Base-by-base conservation (phyloP, 2,888 invertebrate genomes). In the Orthonychiurus folsomi region DNA sequence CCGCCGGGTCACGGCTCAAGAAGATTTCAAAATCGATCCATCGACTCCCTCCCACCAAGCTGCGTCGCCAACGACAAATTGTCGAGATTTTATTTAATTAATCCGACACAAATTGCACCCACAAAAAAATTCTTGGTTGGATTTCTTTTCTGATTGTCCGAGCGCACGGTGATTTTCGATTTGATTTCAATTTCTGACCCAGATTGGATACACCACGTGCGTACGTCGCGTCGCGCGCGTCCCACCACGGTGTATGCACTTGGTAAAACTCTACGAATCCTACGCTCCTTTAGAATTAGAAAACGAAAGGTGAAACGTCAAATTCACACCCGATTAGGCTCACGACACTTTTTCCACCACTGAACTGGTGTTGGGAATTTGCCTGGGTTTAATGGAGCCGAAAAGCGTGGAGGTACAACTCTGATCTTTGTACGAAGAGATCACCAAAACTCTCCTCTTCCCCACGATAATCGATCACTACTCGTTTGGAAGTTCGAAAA, bases 251-350 rank as follows among this genome's bases (percentile, higher is more conserved):
- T n/a, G n/a, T n/a, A n/a, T n/a, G n/a, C n/a, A n/a, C n/a, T n/a
- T n/a, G n/a, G n/a, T n/a, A n/a, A n/a, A n/a, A n/a, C n/a, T n/a
- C n/a, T n/a, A n/a, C n/a, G n/a, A n/a, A n/a, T n/a, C n/a, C n/a
- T n/a, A n/a, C n/a, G n/a, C n/a, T n/a, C n/a, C n/a, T n/a, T n/a
- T n/a, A n/a, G 15, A 37, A 37, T 37, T 37, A 37, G 37, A 37
- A 52, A 52, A 52, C 21, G 52, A 59, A 59, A 59, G 59, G 59
- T 59, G 59, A 59, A 59, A 59, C 50, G 59, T 52, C 52, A 47
- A 50, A 59, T 59, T 59, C 59, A 59, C 50, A 59, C 23, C 59
- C 50, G 59, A 59, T 59, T 59, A 59, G 50, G 59, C 59, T 28
- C 24, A 37, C 59, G 59, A 59, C 48, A 59, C 20, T 23, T 20